A percentile compares a stretch with the other conserved stretches of the same genome.
These are phyloP conservation scores for Oceanodroma leucorhoa DNA, from an alignment of 2,797 vertebrate species.

Conservation along the genomic window DNA sequence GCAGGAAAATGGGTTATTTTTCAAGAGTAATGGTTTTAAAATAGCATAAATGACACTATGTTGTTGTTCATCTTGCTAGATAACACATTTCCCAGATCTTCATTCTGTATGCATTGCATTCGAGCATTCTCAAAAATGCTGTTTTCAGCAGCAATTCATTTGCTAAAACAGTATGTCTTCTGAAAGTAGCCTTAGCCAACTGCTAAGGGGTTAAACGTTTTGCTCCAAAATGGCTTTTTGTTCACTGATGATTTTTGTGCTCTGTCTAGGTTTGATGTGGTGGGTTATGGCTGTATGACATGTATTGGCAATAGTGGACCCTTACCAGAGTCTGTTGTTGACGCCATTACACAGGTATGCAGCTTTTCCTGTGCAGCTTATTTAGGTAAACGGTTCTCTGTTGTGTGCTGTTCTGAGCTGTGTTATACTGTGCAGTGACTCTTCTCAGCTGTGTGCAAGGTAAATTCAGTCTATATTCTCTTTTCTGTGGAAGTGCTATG, in stretches of 20 bases:
- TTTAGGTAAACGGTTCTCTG: not conserved
- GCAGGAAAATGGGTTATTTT: not conserved
- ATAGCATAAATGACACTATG: not conserved
- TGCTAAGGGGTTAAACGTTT: not conserved
- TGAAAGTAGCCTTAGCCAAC: not conserved
- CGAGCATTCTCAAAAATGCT: not conserved
- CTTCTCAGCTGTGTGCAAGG: not conserved
- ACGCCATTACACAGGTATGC: slow-evolving; percentile 91
- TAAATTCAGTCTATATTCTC: not conserved
- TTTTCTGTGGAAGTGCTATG: not conserved
- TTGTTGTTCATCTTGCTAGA: not conserved
- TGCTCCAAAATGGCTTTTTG: not conserved
- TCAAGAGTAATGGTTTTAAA: not conserved
- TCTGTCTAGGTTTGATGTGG: slow-evolving; percentile 89
- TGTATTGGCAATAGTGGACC: slow-evolving; percentile 98
- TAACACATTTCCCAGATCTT: not conserved
- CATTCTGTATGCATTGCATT: not conserved
- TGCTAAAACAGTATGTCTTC: not conserved
- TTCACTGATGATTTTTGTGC: not conserved
- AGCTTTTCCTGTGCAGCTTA: not conserved
- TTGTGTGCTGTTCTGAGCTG: not conserved
- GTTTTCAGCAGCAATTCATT: not conserved
- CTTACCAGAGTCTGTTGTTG: slow-evolving; percentile 90
- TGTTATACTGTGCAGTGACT: not conserved
- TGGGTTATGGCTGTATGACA: slow-evolving; percentile 98